Evolutionary conservation across 2,888 invertebrate species (phyloP).

Genomic region (Eumacrocentrus americanus): DNA sequence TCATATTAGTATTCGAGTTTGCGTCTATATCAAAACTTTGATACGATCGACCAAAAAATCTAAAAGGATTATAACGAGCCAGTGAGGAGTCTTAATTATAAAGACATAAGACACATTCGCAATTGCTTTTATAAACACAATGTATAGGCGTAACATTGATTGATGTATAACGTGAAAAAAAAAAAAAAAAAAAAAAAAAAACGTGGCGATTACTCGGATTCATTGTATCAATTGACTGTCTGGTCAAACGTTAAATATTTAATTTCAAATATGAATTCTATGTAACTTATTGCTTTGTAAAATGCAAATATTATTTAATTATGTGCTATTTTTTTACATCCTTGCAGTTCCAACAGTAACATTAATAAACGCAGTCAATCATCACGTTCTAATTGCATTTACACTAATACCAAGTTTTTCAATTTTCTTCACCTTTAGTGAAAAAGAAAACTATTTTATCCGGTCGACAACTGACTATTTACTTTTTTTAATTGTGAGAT

Average conservation of each 20-base stretch:
- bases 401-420: too few relatives aligned
- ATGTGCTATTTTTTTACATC: slow-evolving; percentile 23
- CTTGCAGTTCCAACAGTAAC: neutral
- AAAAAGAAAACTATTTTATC: too few relatives aligned
- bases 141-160: too few relatives aligned
- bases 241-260: slow-evolving; percentile 30
- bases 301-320: slow-evolving; percentile 62
- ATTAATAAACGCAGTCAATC: neutral
- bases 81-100: neutral
- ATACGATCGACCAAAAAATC: neutral
- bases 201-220: neutral
- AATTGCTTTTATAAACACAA: too few relatives aligned
- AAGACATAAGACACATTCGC: neutral
- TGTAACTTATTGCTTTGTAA: slow-evolving; percentile 63
- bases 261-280: slow-evolving; percentile 44
- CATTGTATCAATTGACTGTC: neutral
- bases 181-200: neutral
- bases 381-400: too few relatives aligned
- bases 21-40: neutral
- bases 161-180: neutral
- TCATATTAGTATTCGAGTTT: neutral
- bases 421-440: too few relatives aligned
- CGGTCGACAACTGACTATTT: too few relatives aligned
- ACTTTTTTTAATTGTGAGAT: too few relatives aligned
- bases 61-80: neutral